phyloP scores from a whole-genome alignment of 64 coral and sea anemone genomes.

The Stichodactyla mertensii region DNA sequence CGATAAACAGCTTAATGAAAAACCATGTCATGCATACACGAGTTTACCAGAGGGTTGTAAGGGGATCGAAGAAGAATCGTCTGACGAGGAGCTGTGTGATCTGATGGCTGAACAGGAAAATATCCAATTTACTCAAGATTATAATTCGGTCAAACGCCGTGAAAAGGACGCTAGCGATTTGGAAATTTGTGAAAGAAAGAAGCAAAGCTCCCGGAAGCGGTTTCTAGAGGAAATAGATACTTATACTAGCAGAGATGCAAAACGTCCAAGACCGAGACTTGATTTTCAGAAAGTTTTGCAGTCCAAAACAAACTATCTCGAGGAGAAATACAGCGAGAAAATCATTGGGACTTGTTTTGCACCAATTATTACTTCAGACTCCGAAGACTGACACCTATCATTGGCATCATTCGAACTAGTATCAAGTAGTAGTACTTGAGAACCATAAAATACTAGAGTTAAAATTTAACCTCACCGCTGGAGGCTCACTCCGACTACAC shows the following conservation, averaged over 20 bases:
- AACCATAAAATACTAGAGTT: background rate
- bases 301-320: slow-evolving; percentile 11
- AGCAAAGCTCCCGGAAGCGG: slow-evolving; percentile 21
- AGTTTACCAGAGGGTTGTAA: background rate
- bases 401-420: background rate
- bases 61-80: slow-evolving; percentile 14
- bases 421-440: background rate
- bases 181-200: slow-evolving; percentile 10
- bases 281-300: slow-evolving; percentile 57
- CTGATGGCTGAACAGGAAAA: slow-evolving; percentile 19
- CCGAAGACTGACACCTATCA: background rate
- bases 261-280: slow-evolving; percentile 44
- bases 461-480: background rate
- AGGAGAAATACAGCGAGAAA: background rate
- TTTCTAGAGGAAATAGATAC: slow-evolving; percentile 48
- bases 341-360: slow-evolving; percentile 1
- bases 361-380: background rate
- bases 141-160: background rate
- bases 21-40: background rate
- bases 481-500: background rate
- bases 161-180: background rate
- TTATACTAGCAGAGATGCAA: slow-evolving; percentile 14
- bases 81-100: slow-evolving; percentile 21
- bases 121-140: slow-evolving; percentile 2
- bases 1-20: background rate